Base-by-base conservation (phyloP, 2,888 invertebrate genomes). In the Yponomeuta evonymella region DNA sequence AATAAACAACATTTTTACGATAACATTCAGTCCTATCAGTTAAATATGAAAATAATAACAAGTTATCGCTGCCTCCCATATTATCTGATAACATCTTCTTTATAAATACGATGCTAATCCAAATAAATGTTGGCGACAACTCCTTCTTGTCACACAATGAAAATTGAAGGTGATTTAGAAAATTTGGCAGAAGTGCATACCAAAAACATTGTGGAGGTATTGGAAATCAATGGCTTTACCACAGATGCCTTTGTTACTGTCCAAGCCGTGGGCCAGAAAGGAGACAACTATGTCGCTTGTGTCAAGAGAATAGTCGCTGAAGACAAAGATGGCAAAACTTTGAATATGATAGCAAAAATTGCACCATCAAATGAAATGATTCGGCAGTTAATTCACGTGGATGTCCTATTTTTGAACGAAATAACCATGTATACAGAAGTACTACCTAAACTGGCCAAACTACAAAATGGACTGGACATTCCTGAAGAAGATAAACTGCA, bases 241-340 rank as follows among this genome's bases (percentile, higher is more conserved):
- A 12, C 0, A 58, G 51, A 58, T 15, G 5, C 51, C 51, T 74
- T 72, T 66, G 74, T 75, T 2, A 15, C 36, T 8, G 51, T 77
- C 1, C 73, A 68, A 71, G 66, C 48, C 43, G 67, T 43, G 51
- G 64, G 51, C 12, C 23, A 29, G 15, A 64, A 65, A 30, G 70
- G 70, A 48, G 70, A 70, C 29, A 70, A 70, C 58, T 70, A 65
- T 48, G 48, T 11, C 4, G 43, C 70, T 8, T 9, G 11, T 2
- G 70, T 70, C 1, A 29, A 33, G 43, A 43, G 70, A 30, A 12
- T 70, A n/a, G 3, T 29, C 23, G 70, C 70, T 43, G n/a, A 70
- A 43, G 65, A 48, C 12, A 68, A 29, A 15, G 65, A 43, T 48
- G 48, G 58, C 1, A 70, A 70, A 48, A 30, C 43, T n/a, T 29